phyloP scores from a whole-genome alignment of 1,140 invertebrate species.

The Drosophila oshimai region DNA sequence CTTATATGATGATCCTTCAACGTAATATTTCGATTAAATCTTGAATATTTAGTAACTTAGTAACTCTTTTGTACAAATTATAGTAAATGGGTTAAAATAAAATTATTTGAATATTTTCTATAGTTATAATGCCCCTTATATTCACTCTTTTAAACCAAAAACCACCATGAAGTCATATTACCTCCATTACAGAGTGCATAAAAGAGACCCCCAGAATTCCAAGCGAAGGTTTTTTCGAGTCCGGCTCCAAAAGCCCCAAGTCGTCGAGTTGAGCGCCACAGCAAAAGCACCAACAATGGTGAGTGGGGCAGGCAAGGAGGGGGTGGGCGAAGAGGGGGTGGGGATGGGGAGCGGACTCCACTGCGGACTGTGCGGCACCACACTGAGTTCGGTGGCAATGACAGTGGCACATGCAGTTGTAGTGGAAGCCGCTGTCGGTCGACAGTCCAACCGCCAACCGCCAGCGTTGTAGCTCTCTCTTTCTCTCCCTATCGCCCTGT shows the following conservation, averaged over 20 bases:
- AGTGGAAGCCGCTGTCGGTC: constrained; percentile 77
- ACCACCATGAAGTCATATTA: not conserved
- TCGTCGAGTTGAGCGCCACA: constrained; percentile 41
- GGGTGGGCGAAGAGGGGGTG: not conserved
- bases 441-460: constrained; percentile 68
- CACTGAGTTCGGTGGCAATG: constrained; percentile 83
- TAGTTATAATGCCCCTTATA: too few relatives aligned
- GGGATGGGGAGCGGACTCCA: not conserved
- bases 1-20: too few relatives aligned
- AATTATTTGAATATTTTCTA: too few relatives aligned
- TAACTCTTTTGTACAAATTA: too few relatives aligned
- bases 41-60: too few relatives aligned
- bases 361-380: constrained; percentile 67
- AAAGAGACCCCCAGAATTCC: constrained; percentile 48
- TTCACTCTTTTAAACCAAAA: not conserved
- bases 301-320: not conserved
- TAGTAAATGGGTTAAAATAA: too few relatives aligned
- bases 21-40: too few relatives aligned
- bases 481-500: not conserved
- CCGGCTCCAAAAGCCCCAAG: constrained; percentile 26
- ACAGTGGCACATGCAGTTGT: constrained; percentile 83
- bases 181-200: not conserved
- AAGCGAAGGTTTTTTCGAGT: constrained; percentile 67
- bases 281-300: constrained; percentile 13
- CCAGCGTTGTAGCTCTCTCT: constrained; percentile 50